Conservation (phyloP, 2,113 vertebrate species). For the Xenopus laevis region DNA sequence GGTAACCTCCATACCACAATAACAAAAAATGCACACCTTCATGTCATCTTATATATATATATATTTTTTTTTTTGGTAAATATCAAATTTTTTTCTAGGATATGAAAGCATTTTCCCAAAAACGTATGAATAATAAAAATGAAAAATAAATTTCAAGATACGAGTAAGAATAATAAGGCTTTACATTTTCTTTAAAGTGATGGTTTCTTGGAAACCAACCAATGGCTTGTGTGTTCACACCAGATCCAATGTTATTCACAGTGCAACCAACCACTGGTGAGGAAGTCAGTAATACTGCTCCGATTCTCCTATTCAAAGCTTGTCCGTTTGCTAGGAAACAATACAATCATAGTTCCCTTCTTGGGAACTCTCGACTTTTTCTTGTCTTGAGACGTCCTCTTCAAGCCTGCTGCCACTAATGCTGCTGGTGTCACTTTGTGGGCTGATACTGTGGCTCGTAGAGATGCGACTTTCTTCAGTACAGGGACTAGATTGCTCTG, state of each 20-base stretch:
- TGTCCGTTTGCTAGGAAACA: conserved; percentile 71
- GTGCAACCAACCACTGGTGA: conserved; percentile 39
- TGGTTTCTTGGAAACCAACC: conserved; percentile 37
- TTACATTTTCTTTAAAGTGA: conserved; percentile 37
- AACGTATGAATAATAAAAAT: background rate
- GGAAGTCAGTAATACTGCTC: conserved; percentile 45
- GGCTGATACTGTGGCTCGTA: conserved; percentile 59
- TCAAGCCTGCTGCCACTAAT: conserved; percentile 55
- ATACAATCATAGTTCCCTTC: conserved; percentile 87
- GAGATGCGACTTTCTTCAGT: conserved; percentile 74
- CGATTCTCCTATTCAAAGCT: background rate
- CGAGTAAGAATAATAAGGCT: conserved; percentile 41
- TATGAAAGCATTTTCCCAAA: conserved; percentile 3
- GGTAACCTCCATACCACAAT: no score
- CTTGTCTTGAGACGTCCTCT: conserved; percentile 67
- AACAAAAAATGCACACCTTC: no score
- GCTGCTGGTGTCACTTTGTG: conserved; percentile 66
- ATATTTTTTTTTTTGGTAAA: no score
- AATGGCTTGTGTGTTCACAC: conserved; percentile 37
- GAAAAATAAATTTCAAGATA: conserved; percentile 15
- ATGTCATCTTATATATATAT: no score
- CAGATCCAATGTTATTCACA: conserved; percentile 31
- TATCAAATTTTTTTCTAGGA: no score
- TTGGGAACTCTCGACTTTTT: conserved; percentile 72
- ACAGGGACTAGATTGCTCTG: conserved; percentile 64